These are phyloP conservation scores for Oreohelix idahoensis DNA, from an alignment of 1,140 invertebrate species.

Conservation along the genomic window DNA sequence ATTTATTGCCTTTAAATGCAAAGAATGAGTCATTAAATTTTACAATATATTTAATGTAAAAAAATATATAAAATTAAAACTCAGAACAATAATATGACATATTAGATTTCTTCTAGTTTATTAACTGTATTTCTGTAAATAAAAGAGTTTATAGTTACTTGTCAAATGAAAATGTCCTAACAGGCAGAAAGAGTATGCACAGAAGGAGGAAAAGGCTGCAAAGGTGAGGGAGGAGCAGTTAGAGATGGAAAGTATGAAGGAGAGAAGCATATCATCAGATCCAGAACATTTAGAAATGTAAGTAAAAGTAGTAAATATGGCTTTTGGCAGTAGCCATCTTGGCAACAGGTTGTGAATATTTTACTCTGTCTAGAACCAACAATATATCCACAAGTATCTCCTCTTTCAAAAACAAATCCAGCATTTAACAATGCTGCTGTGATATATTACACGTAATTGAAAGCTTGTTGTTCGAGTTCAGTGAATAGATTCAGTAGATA, in stretches of 20 bases:
- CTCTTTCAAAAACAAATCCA: too few relatives aligned
- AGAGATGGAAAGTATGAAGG: not conserved
- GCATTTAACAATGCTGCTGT: too few relatives aligned
- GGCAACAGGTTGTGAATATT: too few relatives aligned
- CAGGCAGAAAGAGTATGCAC: constrained; percentile 1
- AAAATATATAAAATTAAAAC: not conserved
- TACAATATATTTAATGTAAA: not conserved
- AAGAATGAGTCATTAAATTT: too few relatives aligned
- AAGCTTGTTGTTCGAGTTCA: too few relatives aligned
- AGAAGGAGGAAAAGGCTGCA: constrained; percentile 17
- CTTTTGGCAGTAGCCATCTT: too few relatives aligned
- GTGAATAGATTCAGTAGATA: too few relatives aligned
- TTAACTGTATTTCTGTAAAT: not conserved
- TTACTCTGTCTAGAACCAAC: too few relatives aligned
- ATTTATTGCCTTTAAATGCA: not conserved
- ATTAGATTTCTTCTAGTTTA: not conserved
- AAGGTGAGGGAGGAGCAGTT: not conserved
- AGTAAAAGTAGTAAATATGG: too few relatives aligned
- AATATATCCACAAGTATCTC: too few relatives aligned
- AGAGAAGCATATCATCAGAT: not conserved
- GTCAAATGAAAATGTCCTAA: not conserved
- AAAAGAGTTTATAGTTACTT: not conserved
- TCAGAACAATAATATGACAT: not conserved
- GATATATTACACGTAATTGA: too few relatives aligned
- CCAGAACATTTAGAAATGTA: constrained; percentile 21